Evolutionary conservation across 2,113 vertebrate genomes (phyloP).

Genomic region (Chionis minor): DNA sequence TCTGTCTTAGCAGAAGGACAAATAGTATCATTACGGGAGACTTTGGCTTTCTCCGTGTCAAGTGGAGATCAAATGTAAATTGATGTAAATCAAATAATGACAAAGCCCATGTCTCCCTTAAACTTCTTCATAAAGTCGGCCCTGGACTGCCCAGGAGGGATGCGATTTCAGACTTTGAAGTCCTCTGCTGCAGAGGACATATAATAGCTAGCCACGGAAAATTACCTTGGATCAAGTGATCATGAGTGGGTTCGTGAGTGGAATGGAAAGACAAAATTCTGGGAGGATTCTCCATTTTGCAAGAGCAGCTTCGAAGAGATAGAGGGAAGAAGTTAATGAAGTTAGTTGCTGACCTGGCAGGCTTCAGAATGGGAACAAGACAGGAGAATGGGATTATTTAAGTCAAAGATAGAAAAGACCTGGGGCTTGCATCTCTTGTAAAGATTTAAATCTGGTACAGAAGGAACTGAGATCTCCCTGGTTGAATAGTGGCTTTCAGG

Average conservation of each 20-base stretch:
- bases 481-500: not conserved
- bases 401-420: not conserved
- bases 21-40: not conserved
- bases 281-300: not conserved
- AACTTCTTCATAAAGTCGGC: not conserved
- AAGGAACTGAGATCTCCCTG: not conserved
- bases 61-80: slow-evolving; percentile 20
- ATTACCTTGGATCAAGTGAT: slow-evolving; percentile 51
- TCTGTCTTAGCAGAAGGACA: not conserved
- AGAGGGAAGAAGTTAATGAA: not conserved
- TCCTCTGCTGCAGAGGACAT: slow-evolving; percentile 22
- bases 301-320: not conserved
- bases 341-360: not conserved
- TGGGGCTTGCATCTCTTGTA: not conserved
- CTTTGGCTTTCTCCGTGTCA: not conserved
- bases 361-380: not conserved
- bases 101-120: not conserved
- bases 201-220: slow-evolving; percentile 51
- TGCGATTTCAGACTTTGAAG: slow-evolving; percentile 23
- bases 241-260: not conserved
- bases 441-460: not conserved
- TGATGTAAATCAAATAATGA: not conserved
- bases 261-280: not conserved
- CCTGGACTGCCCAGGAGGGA: not conserved
- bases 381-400: not conserved